Base-by-base conservation (phyloP, 2,797 vertebrate species). In the Falco rusticolus region DNA sequence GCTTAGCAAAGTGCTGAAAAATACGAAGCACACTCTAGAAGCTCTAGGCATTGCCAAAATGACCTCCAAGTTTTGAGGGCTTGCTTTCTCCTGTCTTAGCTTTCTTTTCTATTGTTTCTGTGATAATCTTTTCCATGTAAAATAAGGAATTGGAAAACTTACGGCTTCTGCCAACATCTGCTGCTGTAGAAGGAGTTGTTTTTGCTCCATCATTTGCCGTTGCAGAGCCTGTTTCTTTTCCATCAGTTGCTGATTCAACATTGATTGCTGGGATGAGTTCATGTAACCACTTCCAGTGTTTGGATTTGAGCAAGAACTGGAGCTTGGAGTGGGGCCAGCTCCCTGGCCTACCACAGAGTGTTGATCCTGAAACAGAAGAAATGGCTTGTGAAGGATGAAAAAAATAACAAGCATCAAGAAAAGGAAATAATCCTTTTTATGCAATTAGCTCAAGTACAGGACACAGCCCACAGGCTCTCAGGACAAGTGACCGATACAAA, bases 161-260 rank as follows among this genome's bases (percentile, higher is more conserved):
- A 99, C 99, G 26, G 98, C 83, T 71, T 99, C 99, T 83, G 93
- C 97, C 91, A 99, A 97, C 94, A 98, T 97, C 96, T 98, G 99
- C 92, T 99, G 99, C 63, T 98, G 98, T 70, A 99, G 98, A 89
- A 98, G 97, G 64, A 98, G 98, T 26, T 98, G 98, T 63, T 98
- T 98, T 94, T 98, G 98, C 92, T 98, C 98, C 94, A 97, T 98
- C 31, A 99, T 98, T 95, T 98, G 99, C 93, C 99, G 98, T 95
- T 98, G 99, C 75, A 99, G 97, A 90, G 96, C 97, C 95, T 98
- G 99, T 68, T 98, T 97, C 97, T 99, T 99, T 91, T 97, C 97
- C 59, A 98, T 97, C 96, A 98, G 93, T 57, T 98, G 98, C 80
- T 98, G 98, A 97, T 98, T 99, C 85, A 98, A 91, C 96, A 98